Conservation (phyloP, 2,113 vertebrate species). For the Alouatta palliata region DNA sequence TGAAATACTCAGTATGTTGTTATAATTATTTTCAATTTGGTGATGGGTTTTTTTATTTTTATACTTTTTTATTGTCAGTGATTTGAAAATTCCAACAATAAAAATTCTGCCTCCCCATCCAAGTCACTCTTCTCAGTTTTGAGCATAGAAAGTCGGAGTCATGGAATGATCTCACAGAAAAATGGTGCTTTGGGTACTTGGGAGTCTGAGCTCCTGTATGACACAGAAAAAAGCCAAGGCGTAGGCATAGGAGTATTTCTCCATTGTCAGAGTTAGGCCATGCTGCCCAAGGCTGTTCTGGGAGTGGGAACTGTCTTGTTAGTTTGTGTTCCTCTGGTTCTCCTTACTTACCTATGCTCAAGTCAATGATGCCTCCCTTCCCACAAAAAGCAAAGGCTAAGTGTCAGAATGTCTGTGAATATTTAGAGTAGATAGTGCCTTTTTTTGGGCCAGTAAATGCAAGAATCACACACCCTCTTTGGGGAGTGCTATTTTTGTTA, state of each 20-base stretch:
- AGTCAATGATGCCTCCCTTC: neutral
- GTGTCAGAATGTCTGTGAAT: neutral
- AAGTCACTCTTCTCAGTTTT: neutral
- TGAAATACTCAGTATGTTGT: neutral
- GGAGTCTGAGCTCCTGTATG: neutral
- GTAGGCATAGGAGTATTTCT: neutral
- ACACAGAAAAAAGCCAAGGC: neutral
- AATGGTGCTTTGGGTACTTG: too few species aligned
- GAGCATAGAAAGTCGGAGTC: neutral
- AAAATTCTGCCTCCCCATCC: neutral
- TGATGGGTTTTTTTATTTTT: neutral
- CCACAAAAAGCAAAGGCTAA: neutral
- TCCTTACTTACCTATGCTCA: neutral
- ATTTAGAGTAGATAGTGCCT: neutral
- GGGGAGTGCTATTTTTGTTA: neutral
- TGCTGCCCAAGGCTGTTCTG: neutral
- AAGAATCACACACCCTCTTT: neutral
- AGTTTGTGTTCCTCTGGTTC: neutral
- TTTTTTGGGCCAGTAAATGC: neutral
- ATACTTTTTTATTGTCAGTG: neutral
- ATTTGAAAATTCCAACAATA: neutral
- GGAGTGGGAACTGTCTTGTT: neutral
- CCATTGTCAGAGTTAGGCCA: neutral
- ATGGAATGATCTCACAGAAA: neutral
- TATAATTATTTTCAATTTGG: conserved; percentile 4